Evolutionary conservation across 2,797 vertebrate species (phyloP).

Genomic region (Tokudaia muenninki): DNA sequence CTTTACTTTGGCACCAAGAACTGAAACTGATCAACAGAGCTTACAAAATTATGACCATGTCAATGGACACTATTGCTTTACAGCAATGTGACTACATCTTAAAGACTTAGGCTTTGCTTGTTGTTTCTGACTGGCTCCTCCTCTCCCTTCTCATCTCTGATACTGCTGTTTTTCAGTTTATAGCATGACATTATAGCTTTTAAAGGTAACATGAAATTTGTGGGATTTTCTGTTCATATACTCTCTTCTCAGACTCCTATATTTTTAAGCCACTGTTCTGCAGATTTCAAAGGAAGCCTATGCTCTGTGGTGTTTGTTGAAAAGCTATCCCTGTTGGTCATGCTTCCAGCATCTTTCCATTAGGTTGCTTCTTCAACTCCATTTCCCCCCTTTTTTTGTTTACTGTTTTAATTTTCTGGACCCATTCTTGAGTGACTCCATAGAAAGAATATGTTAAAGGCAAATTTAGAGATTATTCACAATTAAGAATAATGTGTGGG

Average conservation of each 20-base stretch:
- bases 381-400: not conserved
- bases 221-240: not conserved
- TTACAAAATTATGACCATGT: constrained; percentile 3
- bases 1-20: not conserved
- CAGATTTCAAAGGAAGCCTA: not conserved
- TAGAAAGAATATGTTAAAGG: not conserved
- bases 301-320: not conserved
- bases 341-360: not conserved
- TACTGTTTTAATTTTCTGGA: constrained; percentile 22
- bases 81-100: not conserved
- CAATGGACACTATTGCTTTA: not conserved
- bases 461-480: not conserved
- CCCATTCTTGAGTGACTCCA: not conserved
- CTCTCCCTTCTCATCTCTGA: not conserved
- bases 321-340: not conserved
- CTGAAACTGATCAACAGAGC: not conserved
- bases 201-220: not conserved
- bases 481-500: not conserved
- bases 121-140: not conserved
- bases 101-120: not conserved
- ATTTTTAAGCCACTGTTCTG: not conserved
- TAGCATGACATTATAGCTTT: constrained; percentile 13
- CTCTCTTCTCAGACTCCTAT: not conserved
- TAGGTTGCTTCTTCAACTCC: not conserved
- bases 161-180: not conserved